phyloP scores from a whole-genome alignment of 2,113 vertebrate species.

The Euleptes europaea region DNA sequence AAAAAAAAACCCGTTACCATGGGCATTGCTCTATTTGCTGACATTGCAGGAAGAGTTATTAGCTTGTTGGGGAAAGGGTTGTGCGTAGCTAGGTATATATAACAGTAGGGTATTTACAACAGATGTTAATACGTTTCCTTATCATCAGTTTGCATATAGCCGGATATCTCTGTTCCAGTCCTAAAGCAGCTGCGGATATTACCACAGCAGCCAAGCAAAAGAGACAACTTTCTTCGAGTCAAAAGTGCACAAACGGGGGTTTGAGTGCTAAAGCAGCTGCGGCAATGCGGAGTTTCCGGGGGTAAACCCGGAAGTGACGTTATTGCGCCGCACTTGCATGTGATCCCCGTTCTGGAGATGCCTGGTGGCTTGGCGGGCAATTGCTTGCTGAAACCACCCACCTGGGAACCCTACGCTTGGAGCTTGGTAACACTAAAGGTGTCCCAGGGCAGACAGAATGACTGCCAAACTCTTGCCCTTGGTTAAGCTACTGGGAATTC shows the following conservation, averaged over 20 bases:
- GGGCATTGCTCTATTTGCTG: slow-evolving; percentile 11
- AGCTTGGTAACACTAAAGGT: too few relatives aligned
- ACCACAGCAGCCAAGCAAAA: not conserved
- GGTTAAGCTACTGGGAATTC: not conserved
- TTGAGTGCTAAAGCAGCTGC: too few relatives aligned
- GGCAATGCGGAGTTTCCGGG: too few relatives aligned
- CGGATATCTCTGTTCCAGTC: not conserved
- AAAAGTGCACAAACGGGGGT: not conserved
- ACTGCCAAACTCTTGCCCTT: not conserved
- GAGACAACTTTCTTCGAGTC: not conserved
- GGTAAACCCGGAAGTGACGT: too few relatives aligned
- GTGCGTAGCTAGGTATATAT: not conserved
- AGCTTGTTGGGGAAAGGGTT: not conserved
- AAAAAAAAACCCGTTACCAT: not conserved
- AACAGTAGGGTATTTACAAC: accelerated
- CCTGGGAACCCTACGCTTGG: too few relatives aligned
- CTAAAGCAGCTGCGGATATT: not conserved
- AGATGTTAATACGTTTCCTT: not conserved
- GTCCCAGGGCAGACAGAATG: too few relatives aligned
- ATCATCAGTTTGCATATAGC: not conserved
- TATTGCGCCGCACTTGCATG: too few relatives aligned
- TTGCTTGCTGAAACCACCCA: too few relatives aligned
- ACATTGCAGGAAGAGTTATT: not conserved
- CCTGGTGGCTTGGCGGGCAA: too few relatives aligned
- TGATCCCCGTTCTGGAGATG: too few relatives aligned